Conservation (phyloP, 2,797 vertebrate genomes). For the Momotus momota region DNA sequence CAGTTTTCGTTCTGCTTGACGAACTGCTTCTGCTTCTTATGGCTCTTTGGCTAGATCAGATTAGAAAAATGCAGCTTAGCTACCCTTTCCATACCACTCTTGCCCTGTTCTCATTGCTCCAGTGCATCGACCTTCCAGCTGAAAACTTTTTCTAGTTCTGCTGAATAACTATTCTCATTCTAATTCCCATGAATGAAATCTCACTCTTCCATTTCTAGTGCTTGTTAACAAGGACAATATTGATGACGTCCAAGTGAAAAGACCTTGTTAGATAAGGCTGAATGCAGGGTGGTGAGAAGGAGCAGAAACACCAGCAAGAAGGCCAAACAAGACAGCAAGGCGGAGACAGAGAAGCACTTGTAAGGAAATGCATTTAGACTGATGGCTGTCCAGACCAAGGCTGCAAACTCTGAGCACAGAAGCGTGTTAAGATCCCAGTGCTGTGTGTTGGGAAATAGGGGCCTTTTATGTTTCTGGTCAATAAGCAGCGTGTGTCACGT, state of each 20-base stretch:
- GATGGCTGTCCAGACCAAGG: background rate
- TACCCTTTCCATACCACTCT: constrained; percentile 25
- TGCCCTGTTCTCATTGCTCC: background rate
- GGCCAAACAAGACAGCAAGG: background rate
- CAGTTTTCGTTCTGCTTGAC: background rate
- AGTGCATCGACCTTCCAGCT: background rate
- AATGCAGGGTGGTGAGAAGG: background rate
- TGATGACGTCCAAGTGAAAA: background rate
- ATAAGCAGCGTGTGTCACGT: background rate
- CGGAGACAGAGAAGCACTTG: background rate
- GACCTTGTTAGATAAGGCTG: background rate
- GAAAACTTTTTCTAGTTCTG: background rate
- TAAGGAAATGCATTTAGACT: background rate
- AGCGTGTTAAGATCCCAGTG: background rate
- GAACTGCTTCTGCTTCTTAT: constrained; percentile 10
- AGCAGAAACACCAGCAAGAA: background rate
- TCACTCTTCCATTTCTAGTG: background rate
- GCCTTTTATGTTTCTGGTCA: constrained; percentile 36
- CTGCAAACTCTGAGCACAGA: constrained; percentile 1
- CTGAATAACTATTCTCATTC: constrained; percentile 2
- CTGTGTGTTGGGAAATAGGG: constrained; percentile 14
- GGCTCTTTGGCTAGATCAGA: constrained; percentile 7
- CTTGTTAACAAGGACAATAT: background rate
- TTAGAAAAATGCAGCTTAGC: constrained; percentile 26
- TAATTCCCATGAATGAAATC: constrained; percentile 1